Conservation (phyloP, 2,113 vertebrate genomes). For the Canis aureus region DNA sequence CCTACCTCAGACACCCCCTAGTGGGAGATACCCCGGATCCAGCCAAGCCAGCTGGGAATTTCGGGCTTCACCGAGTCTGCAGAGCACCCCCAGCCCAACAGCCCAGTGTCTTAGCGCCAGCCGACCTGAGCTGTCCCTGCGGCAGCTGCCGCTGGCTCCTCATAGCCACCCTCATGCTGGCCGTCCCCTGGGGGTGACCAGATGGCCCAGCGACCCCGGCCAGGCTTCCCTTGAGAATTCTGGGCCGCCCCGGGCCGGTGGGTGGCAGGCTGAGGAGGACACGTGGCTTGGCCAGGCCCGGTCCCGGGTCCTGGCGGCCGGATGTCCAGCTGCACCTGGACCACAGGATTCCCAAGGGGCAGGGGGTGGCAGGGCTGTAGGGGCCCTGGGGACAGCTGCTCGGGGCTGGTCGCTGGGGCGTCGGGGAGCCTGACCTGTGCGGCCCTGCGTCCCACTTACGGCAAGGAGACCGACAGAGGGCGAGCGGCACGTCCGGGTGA, state of each 20-base stretch:
- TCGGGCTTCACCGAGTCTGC: not conserved
- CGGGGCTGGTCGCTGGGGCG: not conserved
- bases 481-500: accelerated
- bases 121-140: too few species aligned
- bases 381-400: not conserved
- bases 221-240: too few species aligned
- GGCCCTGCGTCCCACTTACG: too few species aligned
- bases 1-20: not conserved
- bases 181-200: not conserved
- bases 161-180: not conserved
- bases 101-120: too few species aligned
- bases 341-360: not conserved
- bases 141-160: not conserved
- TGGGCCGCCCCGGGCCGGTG: too few species aligned
- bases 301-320: not conserved
- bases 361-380: accelerated
- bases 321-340: too few species aligned
- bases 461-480: too few species aligned
- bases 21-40: not conserved
- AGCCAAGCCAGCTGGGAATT: not conserved
- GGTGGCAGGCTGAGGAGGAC: too few species aligned
- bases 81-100: too few species aligned
- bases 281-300: not conserved
- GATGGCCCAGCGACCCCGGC: not conserved
- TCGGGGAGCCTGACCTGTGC: not conserved